Evolutionary conservation across 2,888 invertebrate species (phyloP), one percentile per base, ranked within the genome.

Genomic region (Octonoba sinensis): DNA sequence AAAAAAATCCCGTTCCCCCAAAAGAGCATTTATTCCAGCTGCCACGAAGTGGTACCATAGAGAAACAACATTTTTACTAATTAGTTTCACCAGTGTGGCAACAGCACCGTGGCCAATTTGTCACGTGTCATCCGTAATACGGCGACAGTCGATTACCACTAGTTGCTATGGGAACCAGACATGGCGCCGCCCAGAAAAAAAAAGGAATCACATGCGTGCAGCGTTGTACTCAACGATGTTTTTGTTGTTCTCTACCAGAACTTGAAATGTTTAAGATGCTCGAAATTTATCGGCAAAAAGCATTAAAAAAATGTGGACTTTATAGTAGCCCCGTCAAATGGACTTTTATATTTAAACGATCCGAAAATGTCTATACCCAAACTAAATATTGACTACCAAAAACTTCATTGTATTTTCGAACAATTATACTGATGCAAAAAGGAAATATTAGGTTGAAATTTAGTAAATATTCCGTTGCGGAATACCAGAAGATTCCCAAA

Each of bases 91-190:
- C 57, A 78, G 71, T 78, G 77, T 78, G 77, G 70, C 71, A 71
- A 71, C 77, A 71, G 65, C 77, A 65, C 65, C 57, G 24, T 47
- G 65, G 71, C 77, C 77, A 78, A 78, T 78, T 78, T 78, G 77
- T 78, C 77, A 78, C 77, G 71, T 78, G 77, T 78, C 77, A 65
- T n/a, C 65, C 22, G 49, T 78, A 78, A 78, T 78, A 78, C 71
- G 71, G 65, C 77, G 77, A 78, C 77, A 78, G 77, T 78, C 77
- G 70, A 77, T 77, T 71, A 65, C 77, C 57, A 78, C 47, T 57
- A 51, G 77, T 78, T 65, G 20, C 59, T 59, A 78, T 78, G 71
- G 77, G 16, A 57, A 71, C 57, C 47, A 71, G 77, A 65, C 77
- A 64, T 49, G 71, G 70, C 71, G 77, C 77, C 77, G 65, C 70